A percentile compares a stretch with the other conserved stretches of the same genome.
Evolutionary conservation across 2,888 invertebrate genomes (phyloP).

Genomic region (Agapostemon virescens): DNA sequence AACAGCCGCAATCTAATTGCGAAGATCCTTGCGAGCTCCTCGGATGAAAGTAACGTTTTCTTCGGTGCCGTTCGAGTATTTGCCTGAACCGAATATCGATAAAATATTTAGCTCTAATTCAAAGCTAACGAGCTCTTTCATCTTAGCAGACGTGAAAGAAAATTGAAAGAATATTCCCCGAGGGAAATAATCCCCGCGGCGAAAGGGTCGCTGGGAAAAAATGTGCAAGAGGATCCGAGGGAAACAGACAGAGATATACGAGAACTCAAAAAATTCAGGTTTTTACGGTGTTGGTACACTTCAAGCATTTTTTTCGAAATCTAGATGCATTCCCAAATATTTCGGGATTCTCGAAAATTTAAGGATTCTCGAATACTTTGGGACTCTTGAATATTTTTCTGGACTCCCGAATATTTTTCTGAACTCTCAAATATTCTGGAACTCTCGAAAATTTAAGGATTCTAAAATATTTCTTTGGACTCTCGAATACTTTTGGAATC

Average conservation of each 20-base stretch:
- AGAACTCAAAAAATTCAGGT: neutral
- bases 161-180: neutral
- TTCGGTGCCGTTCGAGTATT: neutral
- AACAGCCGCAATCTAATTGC: conserved; percentile 5
- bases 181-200: conserved; percentile 13
- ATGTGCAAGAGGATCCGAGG: neutral
- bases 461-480: too few species aligned
- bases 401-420: too few species aligned
- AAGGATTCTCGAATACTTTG: too few species aligned
- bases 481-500: too few species aligned
- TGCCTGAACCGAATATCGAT: neutral
- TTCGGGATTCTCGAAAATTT: too few species aligned
- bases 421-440: too few species aligned
- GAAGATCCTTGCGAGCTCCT: neutral
- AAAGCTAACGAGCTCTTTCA: neutral
- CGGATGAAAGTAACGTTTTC: neutral
- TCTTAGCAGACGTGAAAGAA: neutral
- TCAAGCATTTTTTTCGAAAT: too few species aligned
- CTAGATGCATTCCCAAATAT: too few species aligned
- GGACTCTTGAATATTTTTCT: too few species aligned
- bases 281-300: too few species aligned
- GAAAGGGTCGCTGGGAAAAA: conserved; percentile 21
- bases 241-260: neutral
- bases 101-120: conserved; percentile 1
- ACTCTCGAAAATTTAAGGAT: too few species aligned